Conservation (phyloP, 2,888 invertebrate species). For the Ophion ventricosus region DNA sequence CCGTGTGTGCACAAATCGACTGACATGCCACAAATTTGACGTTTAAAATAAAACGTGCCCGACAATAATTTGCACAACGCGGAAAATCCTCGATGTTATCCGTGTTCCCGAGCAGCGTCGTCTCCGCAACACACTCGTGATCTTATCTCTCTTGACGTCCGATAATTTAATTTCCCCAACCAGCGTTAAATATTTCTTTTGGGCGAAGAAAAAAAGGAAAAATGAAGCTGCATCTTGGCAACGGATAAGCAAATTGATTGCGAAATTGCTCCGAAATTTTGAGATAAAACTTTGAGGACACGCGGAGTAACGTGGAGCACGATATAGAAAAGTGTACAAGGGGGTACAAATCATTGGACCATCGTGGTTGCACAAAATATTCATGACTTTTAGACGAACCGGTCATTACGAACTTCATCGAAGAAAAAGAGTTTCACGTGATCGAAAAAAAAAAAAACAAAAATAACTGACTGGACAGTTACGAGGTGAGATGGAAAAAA, state of each 20-base stretch:
- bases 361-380: not conserved
- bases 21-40: slow-evolving; percentile 1
- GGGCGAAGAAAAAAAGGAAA: not conserved
- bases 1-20: slow-evolving; percentile 46
- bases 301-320: not conserved
- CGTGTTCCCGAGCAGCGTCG: slow-evolving; percentile 20
- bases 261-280: not conserved
- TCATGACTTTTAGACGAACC: not conserved
- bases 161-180: not conserved
- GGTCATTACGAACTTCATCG: not conserved
- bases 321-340: not conserved
- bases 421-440: not conserved
- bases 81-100: slow-evolving; percentile 30
- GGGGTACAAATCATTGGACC: not conserved
- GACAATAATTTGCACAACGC: not conserved
- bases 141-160: not conserved
- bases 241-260: not conserved
- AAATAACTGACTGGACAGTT: slow-evolving; percentile 50
- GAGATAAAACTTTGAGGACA: not conserved
- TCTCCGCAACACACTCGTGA: slow-evolving; percentile 22
- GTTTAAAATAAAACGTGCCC: slow-evolving; percentile 3
- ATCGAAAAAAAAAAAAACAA: slow-evolving; percentile 18
- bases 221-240: not conserved
- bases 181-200: not conserved
- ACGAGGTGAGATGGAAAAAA: slow-evolving; percentile 59